Evolutionary conservation across 1,140 invertebrate genomes (phyloP).

Genomic region (Drosophila novamexicana): DNA sequence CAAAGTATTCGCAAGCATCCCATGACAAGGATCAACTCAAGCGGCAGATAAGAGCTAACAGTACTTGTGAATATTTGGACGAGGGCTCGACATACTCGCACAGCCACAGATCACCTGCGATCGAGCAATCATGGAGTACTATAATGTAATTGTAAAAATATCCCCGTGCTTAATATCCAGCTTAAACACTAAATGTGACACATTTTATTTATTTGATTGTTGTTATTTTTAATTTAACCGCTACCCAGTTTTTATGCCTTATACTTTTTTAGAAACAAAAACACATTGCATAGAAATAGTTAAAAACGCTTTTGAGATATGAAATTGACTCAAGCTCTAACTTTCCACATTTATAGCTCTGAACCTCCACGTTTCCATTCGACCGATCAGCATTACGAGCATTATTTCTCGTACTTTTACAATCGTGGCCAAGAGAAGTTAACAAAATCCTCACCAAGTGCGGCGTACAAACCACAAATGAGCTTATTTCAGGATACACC

Average conservation of each 20-base stretch:
- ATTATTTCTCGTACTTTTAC: conserved; percentile 79
- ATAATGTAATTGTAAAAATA: conserved; percentile 61
- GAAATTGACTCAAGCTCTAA: too few species aligned
- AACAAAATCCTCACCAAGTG: conserved; percentile 33
- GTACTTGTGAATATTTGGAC: conserved; percentile 45
- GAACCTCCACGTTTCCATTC: conserved; percentile 50
- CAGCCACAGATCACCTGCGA: conserved; percentile 20
- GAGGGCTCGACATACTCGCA: conserved; percentile 38
- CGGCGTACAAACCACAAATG: conserved; percentile 61
- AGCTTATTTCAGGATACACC: conserved; percentile 55
- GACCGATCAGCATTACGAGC: conserved; percentile 70
- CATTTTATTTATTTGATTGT: conserved; percentile 19
- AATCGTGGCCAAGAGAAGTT: conserved; percentile 58
- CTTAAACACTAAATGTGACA: conserved; percentile 19
- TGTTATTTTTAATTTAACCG: background rate
- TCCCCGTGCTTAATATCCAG: conserved; percentile 39
- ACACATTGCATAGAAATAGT: too few species aligned
- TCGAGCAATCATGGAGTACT: conserved; percentile 56
- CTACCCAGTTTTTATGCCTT: too few species aligned
- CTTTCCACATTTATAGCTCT: conserved; percentile 30
- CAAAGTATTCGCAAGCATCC: conserved; percentile 15
- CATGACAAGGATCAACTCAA: conserved; percentile 48
- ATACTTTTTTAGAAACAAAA: too few species aligned
- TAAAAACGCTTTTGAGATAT: too few species aligned
- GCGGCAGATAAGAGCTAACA: conserved; percentile 40